phyloP scores from a whole-genome alignment of 2,113 vertebrate genomes.

The Myrmecobius fasciatus region DNA sequence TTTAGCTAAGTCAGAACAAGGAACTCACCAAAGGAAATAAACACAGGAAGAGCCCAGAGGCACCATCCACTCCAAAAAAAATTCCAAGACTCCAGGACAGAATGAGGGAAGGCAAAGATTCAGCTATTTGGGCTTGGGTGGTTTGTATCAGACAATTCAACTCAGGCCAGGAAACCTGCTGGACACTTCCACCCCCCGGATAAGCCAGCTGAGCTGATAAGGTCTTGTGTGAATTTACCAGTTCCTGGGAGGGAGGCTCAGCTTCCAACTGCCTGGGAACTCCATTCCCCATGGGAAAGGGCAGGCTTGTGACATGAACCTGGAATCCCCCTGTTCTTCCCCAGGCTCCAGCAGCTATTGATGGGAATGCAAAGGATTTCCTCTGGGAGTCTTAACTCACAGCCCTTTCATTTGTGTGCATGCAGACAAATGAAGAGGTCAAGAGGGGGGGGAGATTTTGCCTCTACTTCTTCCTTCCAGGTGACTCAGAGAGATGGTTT shows the following conservation, averaged over 20 bases:
- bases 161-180: slow-evolving; percentile 59
- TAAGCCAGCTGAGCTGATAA: slow-evolving; percentile 33
- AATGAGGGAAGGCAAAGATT: slow-evolving; percentile 71
- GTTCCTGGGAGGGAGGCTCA: neutral
- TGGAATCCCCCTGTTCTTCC: slow-evolving; percentile 34
- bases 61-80: slow-evolving; percentile 61
- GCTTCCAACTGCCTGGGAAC: neutral
- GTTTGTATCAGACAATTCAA: slow-evolving; percentile 62
- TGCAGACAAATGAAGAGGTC: neutral
- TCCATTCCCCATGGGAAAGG: slow-evolving; percentile 31
- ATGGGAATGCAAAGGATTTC: slow-evolving; percentile 6
- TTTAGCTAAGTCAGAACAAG: slow-evolving; percentile 38
- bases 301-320: slow-evolving; percentile 9
- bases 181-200: slow-evolving; percentile 39
- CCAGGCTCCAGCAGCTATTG: neutral
- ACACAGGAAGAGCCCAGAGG: slow-evolving; percentile 70
- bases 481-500: neutral
- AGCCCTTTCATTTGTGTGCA: neutral
- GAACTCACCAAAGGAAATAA: slow-evolving; percentile 74
- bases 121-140: slow-evolving; percentile 55
- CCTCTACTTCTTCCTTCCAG: neutral
- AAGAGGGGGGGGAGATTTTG: neutral
- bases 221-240: neutral
- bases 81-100: slow-evolving; percentile 72
- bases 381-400: slow-evolving; percentile 45